Evolutionary conservation across 2,888 invertebrate genomes (phyloP).

Genomic region (Mayetiola destructor): DNA sequence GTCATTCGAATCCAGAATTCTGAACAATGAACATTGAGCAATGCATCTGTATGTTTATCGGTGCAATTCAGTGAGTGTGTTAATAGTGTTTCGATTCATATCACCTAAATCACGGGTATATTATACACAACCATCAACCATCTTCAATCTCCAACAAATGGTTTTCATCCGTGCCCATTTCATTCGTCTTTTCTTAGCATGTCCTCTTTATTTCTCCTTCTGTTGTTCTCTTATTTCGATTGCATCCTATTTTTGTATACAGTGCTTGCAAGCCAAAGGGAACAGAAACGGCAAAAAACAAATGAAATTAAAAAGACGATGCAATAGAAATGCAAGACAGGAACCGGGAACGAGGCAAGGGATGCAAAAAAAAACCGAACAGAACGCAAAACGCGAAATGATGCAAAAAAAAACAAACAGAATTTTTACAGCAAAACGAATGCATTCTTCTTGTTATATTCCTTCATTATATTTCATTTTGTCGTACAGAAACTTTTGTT

Average conservation of each 20-base stretch:
- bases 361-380: too few species aligned
- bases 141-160: not conserved
- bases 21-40: slow-evolving; percentile 5
- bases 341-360: too few species aligned
- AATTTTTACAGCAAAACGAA: too few species aligned
- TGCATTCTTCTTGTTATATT: too few species aligned
- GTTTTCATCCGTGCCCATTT: not conserved
- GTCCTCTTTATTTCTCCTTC: not conserved
- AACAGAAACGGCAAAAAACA: slow-evolving; percentile 6
- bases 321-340: not conserved
- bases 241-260: not conserved
- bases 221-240: not conserved
- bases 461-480: too few species aligned
- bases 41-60: slow-evolving; percentile 4
- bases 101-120: not conserved
- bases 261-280: not conserved
- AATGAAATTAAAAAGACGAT: slow-evolving; percentile 3
- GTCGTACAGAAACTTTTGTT: too few species aligned
- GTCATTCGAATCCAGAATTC: not conserved
- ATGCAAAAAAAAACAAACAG: too few species aligned
- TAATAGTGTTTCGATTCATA: slow-evolving; percentile 7
- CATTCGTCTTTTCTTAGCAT: not conserved
- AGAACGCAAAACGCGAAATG: not conserved
- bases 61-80: slow-evolving; percentile 12
- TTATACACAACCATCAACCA: not conserved